These are phyloP conservation scores for Heterocephalus glaber DNA, from an alignment of 2,113 vertebrate genomes.

Conservation along the genomic window DNA sequence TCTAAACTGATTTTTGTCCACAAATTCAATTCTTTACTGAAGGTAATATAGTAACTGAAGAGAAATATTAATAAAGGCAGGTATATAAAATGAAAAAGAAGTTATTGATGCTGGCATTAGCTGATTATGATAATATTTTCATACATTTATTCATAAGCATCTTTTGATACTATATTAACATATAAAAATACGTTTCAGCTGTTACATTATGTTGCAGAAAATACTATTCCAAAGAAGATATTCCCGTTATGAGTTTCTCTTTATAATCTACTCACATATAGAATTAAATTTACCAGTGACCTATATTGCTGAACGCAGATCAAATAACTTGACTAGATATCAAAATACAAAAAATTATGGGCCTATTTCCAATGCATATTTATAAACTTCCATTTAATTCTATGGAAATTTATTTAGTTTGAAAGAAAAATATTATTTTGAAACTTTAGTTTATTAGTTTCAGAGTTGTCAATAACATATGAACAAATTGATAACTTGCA, in stretches of 20 bases:
- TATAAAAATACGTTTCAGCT: background rate
- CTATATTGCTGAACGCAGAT: conserved; percentile 26
- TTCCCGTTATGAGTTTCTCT: background rate
- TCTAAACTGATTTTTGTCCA: background rate
- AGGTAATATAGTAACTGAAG: background rate
- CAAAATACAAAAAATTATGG: background rate
- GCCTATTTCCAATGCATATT: background rate
- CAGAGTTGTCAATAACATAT: conserved; percentile 56
- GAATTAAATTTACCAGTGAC: conserved; percentile 38
- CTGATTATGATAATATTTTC: conserved; percentile 28
- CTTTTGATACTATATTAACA: conserved; percentile 30
- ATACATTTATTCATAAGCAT: conserved; percentile 13
- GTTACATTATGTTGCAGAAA: conserved; percentile 13
- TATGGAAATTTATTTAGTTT: background rate
- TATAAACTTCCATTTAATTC: conserved; percentile 32
- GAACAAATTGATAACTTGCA: conserved; percentile 53
- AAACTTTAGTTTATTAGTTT: background rate
- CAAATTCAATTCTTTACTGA: background rate
- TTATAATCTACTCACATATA: background rate
- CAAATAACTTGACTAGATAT: background rate
- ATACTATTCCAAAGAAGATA: background rate
- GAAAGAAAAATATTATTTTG: background rate
- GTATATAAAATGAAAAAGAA: background rate
- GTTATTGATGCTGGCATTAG: conserved; percentile 5
- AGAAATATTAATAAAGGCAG: background rate